A percentile compares a stretch with the other conserved stretches of the same genome.
Evolutionary conservation across 2,888 invertebrate genomes (phyloP).

Genomic region (Latrodectus hesperus): DNA sequence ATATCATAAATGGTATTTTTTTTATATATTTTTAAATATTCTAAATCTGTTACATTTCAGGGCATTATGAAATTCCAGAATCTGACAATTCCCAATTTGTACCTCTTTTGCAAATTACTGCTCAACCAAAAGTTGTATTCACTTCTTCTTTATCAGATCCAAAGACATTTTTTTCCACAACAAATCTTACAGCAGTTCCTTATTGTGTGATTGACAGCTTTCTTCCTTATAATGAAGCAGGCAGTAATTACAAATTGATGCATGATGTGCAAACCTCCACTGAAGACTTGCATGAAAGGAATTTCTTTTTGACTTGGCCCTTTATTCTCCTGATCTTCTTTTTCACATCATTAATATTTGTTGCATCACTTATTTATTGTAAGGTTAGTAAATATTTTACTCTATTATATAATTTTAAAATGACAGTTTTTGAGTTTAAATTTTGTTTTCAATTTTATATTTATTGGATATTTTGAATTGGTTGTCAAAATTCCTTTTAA

Average conservation of each 20-base stretch:
- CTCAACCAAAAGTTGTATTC: constrained; percentile 12
- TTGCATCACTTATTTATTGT: not conserved
- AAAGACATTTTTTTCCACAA: constrained; percentile 17
- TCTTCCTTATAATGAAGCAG: constrained; percentile 21
- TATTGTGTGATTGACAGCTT: constrained; percentile 28
- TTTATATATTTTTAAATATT: no score
- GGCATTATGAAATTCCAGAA: constrained; percentile 73
- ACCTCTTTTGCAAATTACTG: constrained; percentile 67
- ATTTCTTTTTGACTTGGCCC: not conserved
- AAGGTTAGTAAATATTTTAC: not conserved
- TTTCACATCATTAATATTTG: not conserved
- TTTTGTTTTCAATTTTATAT: no score
- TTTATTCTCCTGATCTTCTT: constrained; percentile 14
- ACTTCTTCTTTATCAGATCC: not conserved
- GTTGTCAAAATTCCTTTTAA: no score
- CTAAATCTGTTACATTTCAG: constrained; percentile 13
- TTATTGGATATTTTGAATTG: no score
- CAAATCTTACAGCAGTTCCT: constrained; percentile 18
- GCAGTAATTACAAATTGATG: not conserved
- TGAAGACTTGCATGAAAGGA: constrained; percentile 29
- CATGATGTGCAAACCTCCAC: constrained; percentile 41
- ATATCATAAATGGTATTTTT: no score
- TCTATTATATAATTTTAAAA: no score
- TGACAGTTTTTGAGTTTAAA: no score
- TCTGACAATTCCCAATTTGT: constrained; percentile 60